Conservation (phyloP, 2,797 vertebrate species). For the Malacoctenus gilli region DNA sequence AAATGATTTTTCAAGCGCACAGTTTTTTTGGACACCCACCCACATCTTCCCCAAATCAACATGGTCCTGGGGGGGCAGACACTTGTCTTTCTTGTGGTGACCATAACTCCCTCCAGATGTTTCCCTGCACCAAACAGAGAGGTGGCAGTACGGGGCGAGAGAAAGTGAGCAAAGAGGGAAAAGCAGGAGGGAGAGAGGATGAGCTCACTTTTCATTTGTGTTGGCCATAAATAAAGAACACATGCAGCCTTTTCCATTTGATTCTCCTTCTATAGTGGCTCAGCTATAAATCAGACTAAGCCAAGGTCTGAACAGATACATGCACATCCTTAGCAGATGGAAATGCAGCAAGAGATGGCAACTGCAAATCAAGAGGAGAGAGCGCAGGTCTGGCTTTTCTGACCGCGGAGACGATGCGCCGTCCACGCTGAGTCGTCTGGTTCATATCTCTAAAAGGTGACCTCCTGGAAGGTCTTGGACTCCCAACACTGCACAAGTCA, state of each 20-base stretch:
- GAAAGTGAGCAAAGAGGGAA: constrained; percentile 56
- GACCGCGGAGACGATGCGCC: constrained; percentile 62
- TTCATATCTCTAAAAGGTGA: constrained; percentile 44
- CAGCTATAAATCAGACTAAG: constrained; percentile 75
- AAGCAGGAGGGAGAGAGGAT: constrained; percentile 71
- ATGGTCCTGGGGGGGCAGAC: constrained; percentile 44
- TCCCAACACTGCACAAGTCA: constrained; percentile 54
- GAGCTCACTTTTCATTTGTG: constrained; percentile 84
- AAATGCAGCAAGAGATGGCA: constrained; percentile 42
- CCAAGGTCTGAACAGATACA: constrained; percentile 58
- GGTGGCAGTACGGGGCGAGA: constrained; percentile 44
- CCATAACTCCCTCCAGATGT: constrained; percentile 80
- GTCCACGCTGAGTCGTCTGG: constrained; percentile 40
- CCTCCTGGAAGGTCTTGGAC: constrained; percentile 35
- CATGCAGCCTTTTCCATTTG: constrained; percentile 77
- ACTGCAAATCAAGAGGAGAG: constrained; percentile 60
- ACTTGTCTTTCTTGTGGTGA: constrained; percentile 70
- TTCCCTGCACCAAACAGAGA: constrained; percentile 45
- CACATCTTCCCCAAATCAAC: constrained; percentile 46
- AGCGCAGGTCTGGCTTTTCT: constrained; percentile 52
- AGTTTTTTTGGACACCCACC: constrained; percentile 40
- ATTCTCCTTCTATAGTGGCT: constrained; percentile 70
- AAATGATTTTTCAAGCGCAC: constrained; percentile 18
- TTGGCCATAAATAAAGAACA: constrained; percentile 84
- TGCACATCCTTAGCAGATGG: constrained; percentile 61